Conservation (phyloP, 2,113 vertebrate genomes). For the Trematomus loennbergii region DNA sequence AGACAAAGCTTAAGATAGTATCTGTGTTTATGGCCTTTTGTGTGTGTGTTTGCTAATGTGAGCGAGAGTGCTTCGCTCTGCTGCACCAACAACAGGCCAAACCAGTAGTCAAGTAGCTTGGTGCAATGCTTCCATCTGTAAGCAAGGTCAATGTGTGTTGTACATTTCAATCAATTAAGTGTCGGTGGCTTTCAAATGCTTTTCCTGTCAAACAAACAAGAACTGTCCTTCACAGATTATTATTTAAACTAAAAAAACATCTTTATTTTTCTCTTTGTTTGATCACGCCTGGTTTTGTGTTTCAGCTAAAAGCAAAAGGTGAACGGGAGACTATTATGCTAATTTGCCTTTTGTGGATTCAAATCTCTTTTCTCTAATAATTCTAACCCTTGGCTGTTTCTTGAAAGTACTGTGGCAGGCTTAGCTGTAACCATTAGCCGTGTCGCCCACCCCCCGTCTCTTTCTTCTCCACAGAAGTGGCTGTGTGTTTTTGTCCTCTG, state of each 20-base stretch:
- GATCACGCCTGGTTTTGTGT: conserved; percentile 27
- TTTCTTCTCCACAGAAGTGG: conserved; percentile 66
- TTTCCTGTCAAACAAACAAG: background rate
- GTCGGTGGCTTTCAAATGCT: conserved; percentile 22
- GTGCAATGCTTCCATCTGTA: conserved; percentile 25
- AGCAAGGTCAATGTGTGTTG: conserved; percentile 14
- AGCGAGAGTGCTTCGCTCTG: conserved; percentile 17
- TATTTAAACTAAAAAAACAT: conserved; percentile 5
- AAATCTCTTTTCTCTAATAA: conserved; percentile 22
- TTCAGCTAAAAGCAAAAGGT: conserved; percentile 26
- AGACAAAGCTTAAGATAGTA: conserved; percentile 9
- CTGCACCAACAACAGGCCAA: conserved; percentile 34
- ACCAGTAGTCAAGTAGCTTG: conserved; percentile 14
- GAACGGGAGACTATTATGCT: conserved; percentile 43
- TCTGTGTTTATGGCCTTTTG: background rate
- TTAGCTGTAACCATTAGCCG: conserved; percentile 59
- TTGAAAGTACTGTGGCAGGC: conserved; percentile 29
- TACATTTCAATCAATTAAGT: conserved; percentile 37
- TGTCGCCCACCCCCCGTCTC: conserved; percentile 7
- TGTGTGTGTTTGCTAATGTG: background rate
- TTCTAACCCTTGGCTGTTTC: conserved; percentile 50
- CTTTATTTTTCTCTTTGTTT: conserved; percentile 15
- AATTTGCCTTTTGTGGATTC: conserved; percentile 42
- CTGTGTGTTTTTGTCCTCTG: conserved; percentile 77
- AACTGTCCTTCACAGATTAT: conserved; percentile 21